phyloP scores from a whole-genome alignment of 2,113 vertebrate species.

The Syngnathus scovelli region DNA sequence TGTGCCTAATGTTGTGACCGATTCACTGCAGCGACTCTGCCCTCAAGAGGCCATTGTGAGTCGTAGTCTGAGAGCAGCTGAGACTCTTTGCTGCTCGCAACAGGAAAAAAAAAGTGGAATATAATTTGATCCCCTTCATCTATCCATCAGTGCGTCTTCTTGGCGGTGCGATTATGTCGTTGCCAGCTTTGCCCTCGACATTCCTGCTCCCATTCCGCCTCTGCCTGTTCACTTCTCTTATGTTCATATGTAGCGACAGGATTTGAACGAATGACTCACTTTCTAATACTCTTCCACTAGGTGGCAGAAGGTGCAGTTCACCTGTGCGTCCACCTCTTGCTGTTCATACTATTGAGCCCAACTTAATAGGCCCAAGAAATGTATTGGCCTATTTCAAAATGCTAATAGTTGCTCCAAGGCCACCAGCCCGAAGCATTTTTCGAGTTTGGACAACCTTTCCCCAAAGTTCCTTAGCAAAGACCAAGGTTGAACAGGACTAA shows the following conservation, averaged over 20 bases:
- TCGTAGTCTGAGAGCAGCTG: neutral
- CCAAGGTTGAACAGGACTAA: too few species aligned
- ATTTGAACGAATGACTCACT: too few species aligned
- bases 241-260: too few species aligned
- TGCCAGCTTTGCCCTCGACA: slow-evolving; percentile 18
- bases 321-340: too few species aligned
- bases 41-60: slow-evolving; percentile 54
- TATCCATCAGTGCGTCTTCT: slow-evolving; percentile 36
- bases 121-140: slow-evolving; percentile 52
- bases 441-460: too few species aligned
- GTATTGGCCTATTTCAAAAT: too few species aligned
- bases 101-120: slow-evolving; percentile 37
- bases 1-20: neutral
- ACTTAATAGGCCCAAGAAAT: too few species aligned
- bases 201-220: slow-evolving; percentile 25
- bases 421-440: too few species aligned
- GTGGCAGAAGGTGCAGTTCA: too few species aligned
- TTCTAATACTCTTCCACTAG: too few species aligned
- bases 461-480: neutral
- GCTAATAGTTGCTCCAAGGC: too few species aligned
- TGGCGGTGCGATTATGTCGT: slow-evolving; percentile 31
- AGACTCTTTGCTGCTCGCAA: slow-evolving; percentile 23
- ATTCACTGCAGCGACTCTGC: slow-evolving; percentile 22
- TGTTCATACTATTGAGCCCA: too few species aligned
- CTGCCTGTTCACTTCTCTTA: slow-evolving; percentile 15